Evolutionary conservation across 1,140 invertebrate species (phyloP).

Genomic region (Drosophila burlai): DNA sequence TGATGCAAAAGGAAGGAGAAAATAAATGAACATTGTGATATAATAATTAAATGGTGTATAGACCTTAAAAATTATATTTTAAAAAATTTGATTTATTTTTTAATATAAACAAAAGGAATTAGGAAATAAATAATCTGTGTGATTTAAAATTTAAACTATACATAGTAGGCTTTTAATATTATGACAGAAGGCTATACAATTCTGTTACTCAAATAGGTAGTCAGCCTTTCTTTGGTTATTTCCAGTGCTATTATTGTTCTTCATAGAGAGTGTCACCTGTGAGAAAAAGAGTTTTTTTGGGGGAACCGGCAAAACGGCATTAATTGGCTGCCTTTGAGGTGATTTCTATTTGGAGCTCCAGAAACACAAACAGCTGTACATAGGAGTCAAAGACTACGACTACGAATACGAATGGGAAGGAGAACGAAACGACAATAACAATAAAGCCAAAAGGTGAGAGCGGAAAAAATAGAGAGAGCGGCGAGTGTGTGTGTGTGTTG

Average conservation of each 20-base stretch:
- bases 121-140: no score
- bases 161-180: no score
- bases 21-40: no score
- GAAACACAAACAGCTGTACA: constrained; percentile 59
- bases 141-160: no score
- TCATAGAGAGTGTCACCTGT: neutral
- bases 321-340: constrained; percentile 46
- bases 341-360: constrained; percentile 70
- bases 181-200: no score
- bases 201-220: neutral
- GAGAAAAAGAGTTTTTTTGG: constrained; percentile 14
- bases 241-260: neutral
- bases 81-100: no score
- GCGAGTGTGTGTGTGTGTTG: constrained; percentile 19
- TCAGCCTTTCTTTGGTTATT: no score
- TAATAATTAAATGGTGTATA: no score
- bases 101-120: no score
- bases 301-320: constrained; percentile 10
- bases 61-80: no score
- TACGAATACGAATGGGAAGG: constrained; percentile 19
- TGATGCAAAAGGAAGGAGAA: no score
- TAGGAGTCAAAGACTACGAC: constrained; percentile 1
- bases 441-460: constrained; percentile 61
- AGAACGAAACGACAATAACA: constrained; percentile 45
- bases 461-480: constrained; percentile 21